phyloP scores from a whole-genome alignment of 2,797 vertebrate species.

The Capromys pilorides region DNA sequence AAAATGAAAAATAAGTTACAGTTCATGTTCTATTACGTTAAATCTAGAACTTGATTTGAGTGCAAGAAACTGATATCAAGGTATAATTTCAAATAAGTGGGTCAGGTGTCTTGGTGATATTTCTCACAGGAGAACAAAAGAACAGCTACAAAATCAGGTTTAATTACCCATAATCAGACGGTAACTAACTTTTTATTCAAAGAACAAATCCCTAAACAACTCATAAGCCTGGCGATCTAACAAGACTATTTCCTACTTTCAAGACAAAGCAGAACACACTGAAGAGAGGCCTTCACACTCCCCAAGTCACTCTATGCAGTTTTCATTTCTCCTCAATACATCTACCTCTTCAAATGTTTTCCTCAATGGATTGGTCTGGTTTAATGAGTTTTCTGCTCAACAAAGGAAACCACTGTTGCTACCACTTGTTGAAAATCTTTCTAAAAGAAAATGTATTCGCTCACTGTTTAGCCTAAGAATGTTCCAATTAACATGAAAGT shows the following conservation, averaged over 20 bases:
- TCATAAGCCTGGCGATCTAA: constrained; percentile 50
- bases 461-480: constrained; percentile 16
- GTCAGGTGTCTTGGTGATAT: constrained; percentile 57
- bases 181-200: constrained; percentile 73
- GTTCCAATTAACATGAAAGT: constrained; percentile 22
- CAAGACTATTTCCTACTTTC: constrained; percentile 36
- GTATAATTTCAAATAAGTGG: constrained; percentile 56
- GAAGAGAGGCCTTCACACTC: not conserved
- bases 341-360: constrained; percentile 36
- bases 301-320: not conserved
- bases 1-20: not conserved
- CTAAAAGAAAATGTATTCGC: constrained; percentile 33
- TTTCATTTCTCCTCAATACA: not conserved
- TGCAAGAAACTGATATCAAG: constrained; percentile 36
- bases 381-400: constrained; percentile 39
- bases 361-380: not conserved
- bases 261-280: constrained; percentile 4
- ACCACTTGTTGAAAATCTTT: constrained; percentile 26
- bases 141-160: constrained; percentile 44
- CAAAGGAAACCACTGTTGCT: constrained; percentile 41
- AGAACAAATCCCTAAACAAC: constrained; percentile 65
- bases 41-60: constrained; percentile 35
- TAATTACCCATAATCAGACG: constrained; percentile 71
- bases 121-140: constrained; percentile 55
- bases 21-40: constrained; percentile 23